phyloP scores from a whole-genome alignment of 2,113 vertebrate species.

The Speoplatyrhinus poulsoni region DNA sequence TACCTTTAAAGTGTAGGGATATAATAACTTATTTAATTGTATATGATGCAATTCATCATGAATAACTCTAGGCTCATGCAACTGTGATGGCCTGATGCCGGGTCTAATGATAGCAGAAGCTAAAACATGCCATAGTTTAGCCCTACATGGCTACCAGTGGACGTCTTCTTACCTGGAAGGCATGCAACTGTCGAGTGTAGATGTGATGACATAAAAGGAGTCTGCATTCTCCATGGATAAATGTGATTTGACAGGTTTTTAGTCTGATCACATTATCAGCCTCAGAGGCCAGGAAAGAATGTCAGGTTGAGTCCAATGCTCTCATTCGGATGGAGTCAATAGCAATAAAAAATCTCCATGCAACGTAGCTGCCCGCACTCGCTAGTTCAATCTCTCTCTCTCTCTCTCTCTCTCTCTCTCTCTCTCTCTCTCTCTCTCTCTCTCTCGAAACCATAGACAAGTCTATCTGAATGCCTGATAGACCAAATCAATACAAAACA shows the following conservation, averaged over 20 bases:
- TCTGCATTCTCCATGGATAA: conserved; percentile 14
- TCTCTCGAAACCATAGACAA: conserved; percentile 44
- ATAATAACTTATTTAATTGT: no score
- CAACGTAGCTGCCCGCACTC: conserved; percentile 52
- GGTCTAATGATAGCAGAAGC: no score
- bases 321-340: conserved; percentile 56
- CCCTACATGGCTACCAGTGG: background rate
- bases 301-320: conserved; percentile 64
- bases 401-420: conserved; percentile 1
- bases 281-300: conserved; percentile 48
- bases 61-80: no score
- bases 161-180: background rate
- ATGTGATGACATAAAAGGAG: background rate
- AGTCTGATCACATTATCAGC: conserved; percentile 69
- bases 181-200: background rate
- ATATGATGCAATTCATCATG: no score
- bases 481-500: conserved; percentile 65
- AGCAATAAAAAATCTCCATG: conserved; percentile 54
- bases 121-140: background rate
- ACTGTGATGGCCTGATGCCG: no score
- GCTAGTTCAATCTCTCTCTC: background rate
- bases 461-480: conserved; percentile 51
- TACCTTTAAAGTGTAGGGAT: no score
- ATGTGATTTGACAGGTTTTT: conserved; percentile 68
- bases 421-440: background rate